A percentile compares a stretch with the other conserved stretches of the same genome.
phyloP scores from a whole-genome alignment of 2,113 vertebrate genomes.

The Barnardius zonarius region DNA sequence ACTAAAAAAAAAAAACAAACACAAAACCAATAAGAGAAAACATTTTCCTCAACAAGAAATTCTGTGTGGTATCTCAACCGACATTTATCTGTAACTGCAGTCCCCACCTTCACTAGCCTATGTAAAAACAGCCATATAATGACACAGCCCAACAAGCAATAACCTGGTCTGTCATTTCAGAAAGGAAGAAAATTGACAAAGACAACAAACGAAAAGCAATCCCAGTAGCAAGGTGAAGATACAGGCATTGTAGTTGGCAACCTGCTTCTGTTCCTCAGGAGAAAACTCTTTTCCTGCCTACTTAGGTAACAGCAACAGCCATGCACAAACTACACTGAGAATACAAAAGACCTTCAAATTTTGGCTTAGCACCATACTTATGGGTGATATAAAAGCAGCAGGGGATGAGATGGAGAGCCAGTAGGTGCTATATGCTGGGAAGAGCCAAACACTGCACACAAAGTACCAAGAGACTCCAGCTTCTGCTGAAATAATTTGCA shows the following conservation, averaged over 20 bases:
- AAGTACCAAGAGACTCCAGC: not conserved
- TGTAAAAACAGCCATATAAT: not conserved
- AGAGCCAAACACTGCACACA: not conserved
- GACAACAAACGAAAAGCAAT: not conserved
- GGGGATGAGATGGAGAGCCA: not conserved
- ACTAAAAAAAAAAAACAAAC: not conserved
- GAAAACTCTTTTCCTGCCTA: not conserved
- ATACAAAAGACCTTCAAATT: not conserved
- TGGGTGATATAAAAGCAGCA: fast-evolving
- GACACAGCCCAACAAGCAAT: not conserved
- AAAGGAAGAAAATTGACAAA: not conserved
- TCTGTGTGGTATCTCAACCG: not conserved
- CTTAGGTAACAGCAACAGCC: not conserved
- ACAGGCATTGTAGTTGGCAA: not conserved
- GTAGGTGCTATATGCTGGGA: not conserved
- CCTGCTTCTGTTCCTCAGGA: not conserved
- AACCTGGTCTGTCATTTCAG: not conserved
- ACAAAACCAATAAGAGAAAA: not conserved
- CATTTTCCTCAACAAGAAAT: not conserved
- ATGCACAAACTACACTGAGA: fast-evolving
- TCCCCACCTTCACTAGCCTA: not conserved
- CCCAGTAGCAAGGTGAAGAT: not conserved
- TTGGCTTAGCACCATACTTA: not conserved
- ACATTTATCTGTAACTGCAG: not conserved
- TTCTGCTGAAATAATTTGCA: constrained; percentile 40